Conservation (phyloP, 2,113 vertebrate species). For the Scatophagus argus region DNA sequence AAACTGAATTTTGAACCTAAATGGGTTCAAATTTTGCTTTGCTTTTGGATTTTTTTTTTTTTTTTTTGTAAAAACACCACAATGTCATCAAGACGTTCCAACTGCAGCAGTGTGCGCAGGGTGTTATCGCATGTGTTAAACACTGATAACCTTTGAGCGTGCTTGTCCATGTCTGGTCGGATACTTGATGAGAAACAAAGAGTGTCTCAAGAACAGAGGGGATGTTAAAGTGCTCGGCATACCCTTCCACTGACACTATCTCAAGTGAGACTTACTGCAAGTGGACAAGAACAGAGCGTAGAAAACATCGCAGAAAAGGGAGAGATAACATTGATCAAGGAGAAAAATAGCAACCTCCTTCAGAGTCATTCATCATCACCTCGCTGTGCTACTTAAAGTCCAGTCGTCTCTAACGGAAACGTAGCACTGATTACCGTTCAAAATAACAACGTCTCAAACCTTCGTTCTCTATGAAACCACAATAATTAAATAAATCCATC, state of each 20-base stretch:
- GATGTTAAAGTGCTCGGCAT: conserved; percentile 67
- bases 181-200: conserved; percentile 71
- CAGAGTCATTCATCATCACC: conserved; percentile 71
- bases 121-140: conserved; percentile 56
- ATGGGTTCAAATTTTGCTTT: not conserved
- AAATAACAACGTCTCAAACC: conserved; percentile 34
- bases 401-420: conserved; percentile 40
- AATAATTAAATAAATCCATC: conserved; percentile 53
- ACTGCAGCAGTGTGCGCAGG: conserved; percentile 16
- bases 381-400: conserved; percentile 49
- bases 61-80: conserved; percentile 9
- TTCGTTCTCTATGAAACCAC: conserved; percentile 21
- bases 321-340: conserved; percentile 78
- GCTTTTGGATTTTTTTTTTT: too few species aligned
- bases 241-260: conserved; percentile 78
- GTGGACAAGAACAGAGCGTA: conserved; percentile 66
- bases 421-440: conserved; percentile 42
- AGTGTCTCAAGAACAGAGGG: conserved; percentile 66
- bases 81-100: not conserved
- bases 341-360: conserved; percentile 69
- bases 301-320: conserved; percentile 38
- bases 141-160: conserved; percentile 72
- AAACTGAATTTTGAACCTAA: conserved; percentile 23
- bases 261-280: conserved; percentile 76
- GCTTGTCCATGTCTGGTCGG: conserved; percentile 56